Percentiles rank a stretch among this genome's conserved stretches.
These are phyloP conservation scores for Drosophila ogumai DNA, from an alignment of 1,140 invertebrate genomes.

Conservation along the genomic window DNA sequence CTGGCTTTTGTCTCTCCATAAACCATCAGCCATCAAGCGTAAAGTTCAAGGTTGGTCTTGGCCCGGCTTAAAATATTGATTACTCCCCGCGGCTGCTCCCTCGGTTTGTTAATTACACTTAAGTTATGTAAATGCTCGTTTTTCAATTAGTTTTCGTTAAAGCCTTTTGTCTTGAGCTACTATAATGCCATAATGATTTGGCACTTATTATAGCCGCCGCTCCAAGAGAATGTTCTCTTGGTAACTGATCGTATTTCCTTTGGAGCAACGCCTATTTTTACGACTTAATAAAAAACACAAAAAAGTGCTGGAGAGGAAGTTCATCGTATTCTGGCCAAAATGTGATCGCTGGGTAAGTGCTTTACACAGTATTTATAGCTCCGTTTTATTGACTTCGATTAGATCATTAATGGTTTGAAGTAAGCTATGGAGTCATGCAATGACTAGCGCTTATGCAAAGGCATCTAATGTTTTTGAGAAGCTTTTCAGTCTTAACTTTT, in stretches of 20 bases:
- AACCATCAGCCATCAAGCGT: slow-evolving; percentile 17
- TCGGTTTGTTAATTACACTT: slow-evolving; percentile 66
- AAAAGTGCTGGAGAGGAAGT: slow-evolving; percentile 6
- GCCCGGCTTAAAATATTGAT: slow-evolving; percentile 71
- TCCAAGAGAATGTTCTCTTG: slow-evolving; percentile 21
- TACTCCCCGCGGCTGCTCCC: slow-evolving; percentile 49
- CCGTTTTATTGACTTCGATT: slow-evolving; percentile 41
- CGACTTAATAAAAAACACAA: background rate
- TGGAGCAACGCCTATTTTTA: slow-evolving; percentile 21
- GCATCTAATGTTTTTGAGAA: background rate
- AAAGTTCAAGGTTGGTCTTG: slow-evolving; percentile 68
- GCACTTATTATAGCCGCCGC: slow-evolving; percentile 29
- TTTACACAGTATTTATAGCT: slow-evolving; percentile 43
- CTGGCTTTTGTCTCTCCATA: slow-evolving; percentile 23
- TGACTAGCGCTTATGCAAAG: slow-evolving; percentile 22
- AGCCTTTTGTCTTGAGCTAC: slow-evolving; percentile 45
- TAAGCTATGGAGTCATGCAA: slow-evolving; percentile 27
- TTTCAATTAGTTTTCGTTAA: slow-evolving; percentile 75
- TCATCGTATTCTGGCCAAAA: slow-evolving; percentile 19
- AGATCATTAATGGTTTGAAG: slow-evolving; percentile 38
- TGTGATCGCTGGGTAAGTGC: slow-evolving; percentile 22
- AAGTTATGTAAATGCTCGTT: slow-evolving; percentile 75
- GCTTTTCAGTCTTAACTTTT: slow-evolving; percentile 8
- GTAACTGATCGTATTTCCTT: slow-evolving; percentile 4
- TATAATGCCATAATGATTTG: slow-evolving; percentile 58